Evolutionary conservation across 2,888 invertebrate species (phyloP).

Genomic region (Eupelmus urozonus): DNA sequence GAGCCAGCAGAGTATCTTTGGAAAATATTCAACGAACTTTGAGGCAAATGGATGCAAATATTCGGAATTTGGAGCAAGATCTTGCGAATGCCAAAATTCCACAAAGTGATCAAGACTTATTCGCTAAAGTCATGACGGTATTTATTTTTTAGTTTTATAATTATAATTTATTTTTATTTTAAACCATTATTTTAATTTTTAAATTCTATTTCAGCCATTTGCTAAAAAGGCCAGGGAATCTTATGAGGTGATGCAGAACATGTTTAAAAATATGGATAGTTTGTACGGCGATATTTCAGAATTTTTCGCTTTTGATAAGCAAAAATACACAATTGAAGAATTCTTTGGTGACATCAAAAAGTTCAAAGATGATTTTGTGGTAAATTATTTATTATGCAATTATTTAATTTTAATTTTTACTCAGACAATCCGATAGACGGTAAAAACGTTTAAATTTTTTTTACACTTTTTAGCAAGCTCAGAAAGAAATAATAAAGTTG

Average conservation of each 20-base stretch:
- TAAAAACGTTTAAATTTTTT: neutral
- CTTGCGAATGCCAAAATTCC: constrained; percentile 90
- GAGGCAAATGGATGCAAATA: constrained; percentile 91
- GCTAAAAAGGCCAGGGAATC: constrained; percentile 90
- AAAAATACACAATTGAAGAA: constrained; percentile 96
- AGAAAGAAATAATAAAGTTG: constrained; percentile 88
- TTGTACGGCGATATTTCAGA: constrained; percentile 91
- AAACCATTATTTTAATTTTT: neutral
- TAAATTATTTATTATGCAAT: constrained; percentile 75
- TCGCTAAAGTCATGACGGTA: constrained; percentile 93
- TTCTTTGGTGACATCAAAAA: constrained; percentile 96
- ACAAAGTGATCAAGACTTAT: constrained; percentile 89
- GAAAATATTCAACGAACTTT: constrained; percentile 89
- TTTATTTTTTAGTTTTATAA: constrained; percentile 67
- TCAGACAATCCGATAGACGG: no score
- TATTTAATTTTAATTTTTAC: neutral
- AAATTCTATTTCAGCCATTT: constrained; percentile 82
- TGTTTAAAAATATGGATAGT: constrained; percentile 95
- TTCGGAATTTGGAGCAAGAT: constrained; percentile 93
- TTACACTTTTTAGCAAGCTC: constrained; percentile 82
- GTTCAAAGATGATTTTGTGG: constrained; percentile 94
- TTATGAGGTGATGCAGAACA: constrained; percentile 92
- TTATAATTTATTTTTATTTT: constrained; percentile 3
- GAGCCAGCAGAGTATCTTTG: constrained; percentile 91
- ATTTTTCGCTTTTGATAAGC: constrained; percentile 94